Evolutionary conservation across 2,888 invertebrate genomes (phyloP).

Genomic region (Deilephila porcellus): DNA sequence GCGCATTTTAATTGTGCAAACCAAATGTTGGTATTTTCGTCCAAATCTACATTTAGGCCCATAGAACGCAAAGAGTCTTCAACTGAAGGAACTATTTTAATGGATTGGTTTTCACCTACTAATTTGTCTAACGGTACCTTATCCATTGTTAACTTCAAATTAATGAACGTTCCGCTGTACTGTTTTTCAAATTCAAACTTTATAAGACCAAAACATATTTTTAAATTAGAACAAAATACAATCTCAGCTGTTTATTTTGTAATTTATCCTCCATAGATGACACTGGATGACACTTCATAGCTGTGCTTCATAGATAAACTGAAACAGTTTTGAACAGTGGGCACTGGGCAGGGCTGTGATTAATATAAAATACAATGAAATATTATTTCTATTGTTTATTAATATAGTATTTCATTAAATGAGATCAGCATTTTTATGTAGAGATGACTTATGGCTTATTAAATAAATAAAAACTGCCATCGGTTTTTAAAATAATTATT

Average conservation of each 20-base stretch:
- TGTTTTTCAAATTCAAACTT: background rate
- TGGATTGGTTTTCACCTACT: slow-evolving; percentile 67
- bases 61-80: slow-evolving; percentile 69
- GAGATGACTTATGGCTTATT: no score
- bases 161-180: no score
- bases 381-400: no score
- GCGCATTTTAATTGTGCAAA: slow-evolving; percentile 71
- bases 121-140: slow-evolving; percentile 63
- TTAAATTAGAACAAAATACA: background rate
- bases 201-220: background rate
- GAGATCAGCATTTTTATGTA: no score
- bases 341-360: no score
- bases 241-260: slow-evolving; percentile 6
- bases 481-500: no score
- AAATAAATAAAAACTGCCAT: no score
- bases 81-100: slow-evolving; percentile 78
- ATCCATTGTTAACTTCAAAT: slow-evolving; percentile 36
- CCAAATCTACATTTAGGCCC: slow-evolving; percentile 75
- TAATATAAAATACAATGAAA: no score
- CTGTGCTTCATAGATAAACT: no score
- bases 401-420: no score
- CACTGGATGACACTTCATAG: no score
- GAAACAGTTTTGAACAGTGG: no score
- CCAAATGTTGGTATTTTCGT: slow-evolving; percentile 68
- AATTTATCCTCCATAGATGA: background rate